Conservation (phyloP, 2,888 invertebrate genomes). For the Drosophila mayaguana region DNA sequence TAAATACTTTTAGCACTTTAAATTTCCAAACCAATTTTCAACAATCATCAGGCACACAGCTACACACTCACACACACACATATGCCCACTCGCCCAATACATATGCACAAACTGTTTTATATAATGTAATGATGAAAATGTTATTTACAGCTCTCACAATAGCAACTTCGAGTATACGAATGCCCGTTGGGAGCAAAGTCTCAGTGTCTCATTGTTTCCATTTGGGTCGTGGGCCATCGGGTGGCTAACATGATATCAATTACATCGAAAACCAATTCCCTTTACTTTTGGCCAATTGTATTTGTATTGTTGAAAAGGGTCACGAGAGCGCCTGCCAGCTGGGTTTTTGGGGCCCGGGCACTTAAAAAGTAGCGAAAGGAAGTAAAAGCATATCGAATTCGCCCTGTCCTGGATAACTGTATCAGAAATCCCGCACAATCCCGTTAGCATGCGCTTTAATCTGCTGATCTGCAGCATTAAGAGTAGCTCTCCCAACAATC, state of each 20-base stretch:
- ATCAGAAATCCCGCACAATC: conserved; percentile 25
- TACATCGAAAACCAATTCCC: conserved; percentile 72
- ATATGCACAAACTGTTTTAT: conserved; percentile 29
- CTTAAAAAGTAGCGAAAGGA: conserved; percentile 36
- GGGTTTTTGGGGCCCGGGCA: conserved; percentile 37
- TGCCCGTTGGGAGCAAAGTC: conserved; percentile 11
- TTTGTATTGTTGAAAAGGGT: conserved; percentile 58
- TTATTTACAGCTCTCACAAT: conserved; percentile 71
- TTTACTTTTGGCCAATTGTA: conserved; percentile 38
- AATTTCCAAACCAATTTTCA: conserved; percentile 71
- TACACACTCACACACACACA: conserved; percentile 7
- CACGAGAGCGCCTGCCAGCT: conserved; percentile 19
- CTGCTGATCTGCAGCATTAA: background rate
- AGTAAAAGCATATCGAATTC: conserved; percentile 39
- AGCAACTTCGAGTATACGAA: conserved; percentile 48
- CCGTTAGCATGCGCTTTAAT: background rate
- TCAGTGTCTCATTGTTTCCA: conserved; percentile 21
- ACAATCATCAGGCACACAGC: conserved; percentile 15
- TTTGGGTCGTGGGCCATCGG: conserved; percentile 32
- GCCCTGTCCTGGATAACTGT: conserved; percentile 34
- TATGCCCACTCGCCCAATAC: conserved; percentile 10
- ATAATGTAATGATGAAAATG: conserved; percentile 73
- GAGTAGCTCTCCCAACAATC: background rate
- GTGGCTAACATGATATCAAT: conserved; percentile 67
- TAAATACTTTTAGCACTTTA: conserved; percentile 74